Evolutionary conservation across 2,888 invertebrate genomes (phyloP), one percentile per base, ranked within the genome.

Genomic region (Dynastes grantii): DNA sequence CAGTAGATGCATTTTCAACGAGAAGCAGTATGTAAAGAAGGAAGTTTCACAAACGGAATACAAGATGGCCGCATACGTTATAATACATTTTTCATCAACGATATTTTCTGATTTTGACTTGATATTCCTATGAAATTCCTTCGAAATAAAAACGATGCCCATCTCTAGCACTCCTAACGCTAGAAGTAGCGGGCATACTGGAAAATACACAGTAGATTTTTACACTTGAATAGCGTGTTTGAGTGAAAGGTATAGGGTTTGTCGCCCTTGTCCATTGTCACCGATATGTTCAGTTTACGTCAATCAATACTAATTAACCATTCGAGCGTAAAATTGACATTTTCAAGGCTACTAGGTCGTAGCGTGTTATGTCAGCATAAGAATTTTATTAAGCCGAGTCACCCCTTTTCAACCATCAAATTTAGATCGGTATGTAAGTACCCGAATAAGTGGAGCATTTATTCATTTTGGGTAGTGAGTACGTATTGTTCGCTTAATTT

Each of bases 321-420:
- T 61, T 49, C 73, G n/a, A 29, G 61, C 61, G 16, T 61, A 55
- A 75, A 73, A 73, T 73, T 40, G 73, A 61, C 61, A 75, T 61
- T 75, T 75, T 45, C 45, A 75, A 75, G 73, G 73, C 22, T 13
- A 75, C 55, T 40, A 61, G 61, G 73, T 75, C 71, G 58, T 11
- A 16, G 40, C 27, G 11, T 53, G 53, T n/a, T 55, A 22, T 16
- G 0, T 40, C 4, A 45, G 45, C 45, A 27, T 71, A 45, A 45
- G 32, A 75, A 75, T 58, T 40, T 8, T 40, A 73, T 61, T 16
- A 49, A 1, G 22, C 55, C 1, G 55, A 22, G 22, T 55, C 22
- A 55, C 22, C 5, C 13, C 27, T 8, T 63, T 63, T 63, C 45
- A 45, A 55, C n/a, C 11, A 6, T 6, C n/a, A 55, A 55, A n/a